Evolutionary conservation across 2,113 vertebrate species (phyloP).

Genomic region (Illadopsis cleaveri): DNA sequence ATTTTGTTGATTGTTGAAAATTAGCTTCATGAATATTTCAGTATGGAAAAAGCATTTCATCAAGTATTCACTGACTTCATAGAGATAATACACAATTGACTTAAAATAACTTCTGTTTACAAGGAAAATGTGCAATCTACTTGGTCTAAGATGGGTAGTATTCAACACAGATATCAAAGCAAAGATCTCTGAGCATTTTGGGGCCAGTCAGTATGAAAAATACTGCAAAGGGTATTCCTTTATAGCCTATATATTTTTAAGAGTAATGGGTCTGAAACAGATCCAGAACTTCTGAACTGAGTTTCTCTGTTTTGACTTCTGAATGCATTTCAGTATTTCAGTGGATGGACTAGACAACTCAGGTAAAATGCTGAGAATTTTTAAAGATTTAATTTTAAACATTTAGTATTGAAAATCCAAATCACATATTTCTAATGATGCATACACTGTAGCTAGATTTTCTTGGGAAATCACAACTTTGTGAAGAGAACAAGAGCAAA

Average conservation of each 20-base stretch:
- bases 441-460: neutral
- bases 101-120: constrained; percentile 66
- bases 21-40: constrained; percentile 71
- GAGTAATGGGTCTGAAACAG: neutral
- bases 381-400: neutral
- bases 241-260: neutral
- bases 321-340: neutral
- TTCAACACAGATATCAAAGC: neutral
- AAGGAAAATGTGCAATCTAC: constrained; percentile 14
- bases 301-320: neutral
- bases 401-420: neutral
- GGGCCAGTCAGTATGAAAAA: neutral
- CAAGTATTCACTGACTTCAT: constrained; percentile 58
- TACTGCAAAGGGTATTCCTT: neutral
- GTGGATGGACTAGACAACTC: neutral
- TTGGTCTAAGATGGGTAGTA: neutral
- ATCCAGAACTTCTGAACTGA: neutral
- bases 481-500: neutral
- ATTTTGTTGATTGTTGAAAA: constrained; percentile 71
- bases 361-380: neutral
- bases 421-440: neutral
- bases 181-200: neutral
- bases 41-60: constrained; percentile 58
- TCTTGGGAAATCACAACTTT: neutral
- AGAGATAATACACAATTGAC: constrained; percentile 50